phyloP scores from a whole-genome alignment of 1,140 invertebrate species.

The Drosophila insularis region DNA sequence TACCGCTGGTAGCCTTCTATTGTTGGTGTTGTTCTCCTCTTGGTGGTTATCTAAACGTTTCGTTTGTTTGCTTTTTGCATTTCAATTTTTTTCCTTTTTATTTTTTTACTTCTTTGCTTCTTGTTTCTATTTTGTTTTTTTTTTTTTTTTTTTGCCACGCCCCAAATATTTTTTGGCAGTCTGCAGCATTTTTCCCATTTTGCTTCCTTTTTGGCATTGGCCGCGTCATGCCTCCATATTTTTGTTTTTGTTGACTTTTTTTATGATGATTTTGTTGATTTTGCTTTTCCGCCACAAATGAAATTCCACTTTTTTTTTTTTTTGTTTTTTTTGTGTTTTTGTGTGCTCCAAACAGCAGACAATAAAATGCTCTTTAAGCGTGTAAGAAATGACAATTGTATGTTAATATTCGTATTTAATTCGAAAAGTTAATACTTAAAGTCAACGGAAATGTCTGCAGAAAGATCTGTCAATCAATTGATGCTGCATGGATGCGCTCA shows the following conservation, averaged over 20 bases:
- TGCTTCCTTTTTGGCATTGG: constrained; percentile 47
- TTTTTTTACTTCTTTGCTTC: constrained; percentile 13
- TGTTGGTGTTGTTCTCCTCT: constrained; percentile 48
- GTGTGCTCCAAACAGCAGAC: constrained; percentile 8
- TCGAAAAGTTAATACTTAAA: no score
- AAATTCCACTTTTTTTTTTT: constrained; percentile 25
- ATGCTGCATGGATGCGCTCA: no score
- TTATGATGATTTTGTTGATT: constrained; percentile 79
- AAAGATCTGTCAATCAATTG: no score
- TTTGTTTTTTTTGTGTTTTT: no score
- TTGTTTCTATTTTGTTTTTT: constrained; percentile 36
- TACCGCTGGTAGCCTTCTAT: not conserved
- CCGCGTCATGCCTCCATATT: not conserved
- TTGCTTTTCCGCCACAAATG: constrained; percentile 56
- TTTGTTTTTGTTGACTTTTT: not conserved
- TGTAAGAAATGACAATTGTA: not conserved
- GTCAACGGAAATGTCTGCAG: no score
- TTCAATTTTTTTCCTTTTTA: constrained; percentile 56
- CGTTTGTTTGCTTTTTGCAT: constrained; percentile 66
- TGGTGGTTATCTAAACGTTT: constrained; percentile 74
- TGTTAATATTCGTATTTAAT: not conserved
- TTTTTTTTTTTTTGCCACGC: constrained; percentile 22
- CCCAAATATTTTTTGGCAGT: constrained; percentile 14
- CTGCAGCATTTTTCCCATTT: constrained; percentile 17
- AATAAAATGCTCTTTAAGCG: constrained; percentile 26